phyloP scores from a whole-genome alignment of 2,888 invertebrate species.

The Adelognathus sp. region DNA sequence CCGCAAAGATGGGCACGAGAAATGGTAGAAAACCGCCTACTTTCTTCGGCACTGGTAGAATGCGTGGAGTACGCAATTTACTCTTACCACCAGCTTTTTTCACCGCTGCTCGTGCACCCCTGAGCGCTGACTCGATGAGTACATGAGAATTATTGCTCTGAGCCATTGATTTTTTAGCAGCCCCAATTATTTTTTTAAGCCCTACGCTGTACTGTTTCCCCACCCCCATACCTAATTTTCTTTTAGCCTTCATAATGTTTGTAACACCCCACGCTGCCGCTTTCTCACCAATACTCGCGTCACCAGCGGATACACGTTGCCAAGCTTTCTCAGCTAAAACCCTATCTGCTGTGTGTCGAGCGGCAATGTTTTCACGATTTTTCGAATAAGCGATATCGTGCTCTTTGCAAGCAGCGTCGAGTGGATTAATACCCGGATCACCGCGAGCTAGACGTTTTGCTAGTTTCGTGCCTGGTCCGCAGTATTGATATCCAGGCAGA shows the following conservation, averaged over 20 bases:
- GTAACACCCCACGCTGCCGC: background rate
- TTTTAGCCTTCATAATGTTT: background rate
- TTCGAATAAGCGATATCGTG: slow-evolving; percentile 57
- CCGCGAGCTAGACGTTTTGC: slow-evolving; percentile 55
- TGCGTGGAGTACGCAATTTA: background rate
- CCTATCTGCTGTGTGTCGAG: background rate
- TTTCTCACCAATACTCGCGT: background rate
- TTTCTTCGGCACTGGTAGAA: background rate
- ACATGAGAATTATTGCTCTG: background rate
- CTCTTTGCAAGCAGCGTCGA: slow-evolving; percentile 61
- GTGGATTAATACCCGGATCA: slow-evolving; percentile 61
- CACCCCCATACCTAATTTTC: background rate
- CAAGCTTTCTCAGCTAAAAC: slow-evolving; percentile 10
- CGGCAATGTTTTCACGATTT: slow-evolving; percentile 29
- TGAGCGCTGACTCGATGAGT: background rate
- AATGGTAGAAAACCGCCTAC: slow-evolving; percentile 1
- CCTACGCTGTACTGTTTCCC: background rate
- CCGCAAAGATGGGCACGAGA: slow-evolving; percentile 9
- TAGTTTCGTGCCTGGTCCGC: slow-evolving; percentile 70
- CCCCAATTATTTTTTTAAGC: background rate
- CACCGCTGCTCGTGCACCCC: background rate
- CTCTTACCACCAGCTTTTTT: background rate
- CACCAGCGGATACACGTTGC: background rate
- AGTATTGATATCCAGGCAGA: slow-evolving; percentile 67
- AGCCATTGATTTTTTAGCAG: background rate